Base-by-base conservation (phyloP, 30 jellyfish, hydroid and myxozoan species). In the Nemopilema nomurai region DNA sequence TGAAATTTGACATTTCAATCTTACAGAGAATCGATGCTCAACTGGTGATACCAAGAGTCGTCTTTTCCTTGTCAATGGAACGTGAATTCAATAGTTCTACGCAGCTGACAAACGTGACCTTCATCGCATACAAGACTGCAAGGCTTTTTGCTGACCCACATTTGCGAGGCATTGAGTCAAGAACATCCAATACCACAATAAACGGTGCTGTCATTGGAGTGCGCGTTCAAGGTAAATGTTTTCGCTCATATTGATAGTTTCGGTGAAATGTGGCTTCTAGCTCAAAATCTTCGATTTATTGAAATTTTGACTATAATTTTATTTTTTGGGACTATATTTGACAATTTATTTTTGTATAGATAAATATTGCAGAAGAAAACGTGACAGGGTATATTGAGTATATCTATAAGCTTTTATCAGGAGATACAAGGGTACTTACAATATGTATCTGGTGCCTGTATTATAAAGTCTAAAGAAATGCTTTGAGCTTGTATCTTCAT, bases 151-250 rank as follows among this genome's bases (percentile, higher is more conserved):
- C 70, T 0, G 84, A 69, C 62, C 31, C 78, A 1, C 18, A 69
- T 4, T 30, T 82, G 31, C 28, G 27, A 7, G 78, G 68, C 27
- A 31, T 69, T 16, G 51, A 50, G 50, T 71, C 85, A 18, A 71
- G 21, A 28, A 69, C 69, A 1, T 18, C 23, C n/a, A 70, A 82
- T n/a, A 82, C 79, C 4, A 69, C 84, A 0, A 82, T 82, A 1
- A 82, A 70, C 84, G 69, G 91, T 70, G 91, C 77, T 32, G 72
- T 82, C 33, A 70, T 82, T 22, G 91, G 91, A 24, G 57, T 82
- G 7, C 91, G 53, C 26, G 80, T 82, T 57, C 84, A 82, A 82
- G 91, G 91, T 82, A 19, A 69, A 57, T 80, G 64, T 77, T 77
- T 28, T 8, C 65, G 16, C 3, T 63, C 4, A 4, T 63, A 6